Base-by-base conservation (phyloP, 1,140 invertebrate genomes). In the Dysdera silvatica region DNA sequence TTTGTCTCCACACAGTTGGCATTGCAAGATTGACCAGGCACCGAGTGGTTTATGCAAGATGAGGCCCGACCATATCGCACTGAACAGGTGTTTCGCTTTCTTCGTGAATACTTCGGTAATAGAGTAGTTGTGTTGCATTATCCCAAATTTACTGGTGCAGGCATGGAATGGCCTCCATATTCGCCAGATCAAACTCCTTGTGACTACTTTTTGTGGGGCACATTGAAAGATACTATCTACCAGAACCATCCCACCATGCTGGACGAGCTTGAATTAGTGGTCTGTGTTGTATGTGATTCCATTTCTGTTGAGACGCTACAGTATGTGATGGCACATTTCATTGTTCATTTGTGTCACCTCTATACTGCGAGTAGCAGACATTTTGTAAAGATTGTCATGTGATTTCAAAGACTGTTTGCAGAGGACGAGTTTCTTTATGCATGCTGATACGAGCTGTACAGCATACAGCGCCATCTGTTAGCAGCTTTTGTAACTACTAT, bases 41-140 rank as follows among this genome's bases (percentile, higher is more conserved):
- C 28, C 20, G 37, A 47, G 7, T 56, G 52, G 52, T 63, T 63
- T 35, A 16, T 4, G 53, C 52, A 63, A 45, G 61, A 63, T 56
- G 61, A 49, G 2, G 52, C 52, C 16, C 24, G 41, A 4, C 52
- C 61, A 23, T 45, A 63, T 45, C 10, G 41, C 3, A 45, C 18
- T 1, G 10, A 18, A 45, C 2, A 16, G 12, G 41, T 20, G 41
- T 12, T 45, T 45, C 23, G 41, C 18, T 45, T 45, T n/a, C 23
- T 18, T 52, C 14, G n/a, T 4, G 14, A 8, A 8, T 52, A 52
- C 14, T 20, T 20, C n/a, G n/a, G n/a, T n/a, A n/a, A n/a, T n/a
- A n/a, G n/a, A n/a, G n/a, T n/a, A n/a, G n/a, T n/a, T n/a, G n/a
- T n/a, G n/a, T n/a, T n/a, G n/a, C n/a, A n/a, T n/a, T n/a, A n/a